Conservation (phyloP, 1,140 invertebrate species). For the Sycobia sp. region DNA sequence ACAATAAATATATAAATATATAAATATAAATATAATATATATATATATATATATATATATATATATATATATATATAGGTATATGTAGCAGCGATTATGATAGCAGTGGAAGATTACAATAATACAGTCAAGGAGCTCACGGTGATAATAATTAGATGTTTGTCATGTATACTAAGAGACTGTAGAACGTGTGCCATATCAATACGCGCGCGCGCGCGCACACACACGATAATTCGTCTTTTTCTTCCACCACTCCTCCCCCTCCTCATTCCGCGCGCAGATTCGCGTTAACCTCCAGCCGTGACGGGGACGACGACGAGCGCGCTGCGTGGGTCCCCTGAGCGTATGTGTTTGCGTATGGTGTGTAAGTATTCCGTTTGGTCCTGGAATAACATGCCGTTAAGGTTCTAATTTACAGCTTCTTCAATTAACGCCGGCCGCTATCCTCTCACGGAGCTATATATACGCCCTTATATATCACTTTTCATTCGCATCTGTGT, state of each 20-base stretch:
- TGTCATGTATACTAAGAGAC: too few species aligned
- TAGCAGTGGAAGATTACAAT: too few species aligned
- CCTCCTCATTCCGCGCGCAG: background rate
- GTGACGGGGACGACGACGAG: slow-evolving; percentile 32
- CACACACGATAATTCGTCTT: slow-evolving; percentile 51
- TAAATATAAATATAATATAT: too few species aligned
- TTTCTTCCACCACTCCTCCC: background rate
- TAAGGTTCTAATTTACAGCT: slow-evolving; percentile 56
- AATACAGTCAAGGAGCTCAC: too few species aligned
- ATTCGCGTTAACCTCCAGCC: slow-evolving; percentile 42
- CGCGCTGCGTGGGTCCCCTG: slow-evolving; percentile 55
- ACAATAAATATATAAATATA: too few species aligned
- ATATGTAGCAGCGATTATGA: too few species aligned
- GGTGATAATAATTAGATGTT: slow-evolving; percentile 55
- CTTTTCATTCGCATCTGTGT: slow-evolving; percentile 44
- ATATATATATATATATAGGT: too few species aligned
- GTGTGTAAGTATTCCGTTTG: slow-evolving; percentile 54
- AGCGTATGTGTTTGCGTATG: too few species aligned
- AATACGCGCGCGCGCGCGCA: slow-evolving; percentile 38
- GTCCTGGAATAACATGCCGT: slow-evolving; percentile 49
- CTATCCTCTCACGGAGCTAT: slow-evolving; percentile 33
- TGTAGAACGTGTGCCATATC: too few species aligned
- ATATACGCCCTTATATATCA: too few species aligned
- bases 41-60: too few species aligned
- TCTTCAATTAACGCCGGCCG: slow-evolving; percentile 43